These are phyloP conservation scores for Illadopsis cleaveri DNA, from an alignment of 2,113 vertebrate species.

Conservation along the genomic window DNA sequence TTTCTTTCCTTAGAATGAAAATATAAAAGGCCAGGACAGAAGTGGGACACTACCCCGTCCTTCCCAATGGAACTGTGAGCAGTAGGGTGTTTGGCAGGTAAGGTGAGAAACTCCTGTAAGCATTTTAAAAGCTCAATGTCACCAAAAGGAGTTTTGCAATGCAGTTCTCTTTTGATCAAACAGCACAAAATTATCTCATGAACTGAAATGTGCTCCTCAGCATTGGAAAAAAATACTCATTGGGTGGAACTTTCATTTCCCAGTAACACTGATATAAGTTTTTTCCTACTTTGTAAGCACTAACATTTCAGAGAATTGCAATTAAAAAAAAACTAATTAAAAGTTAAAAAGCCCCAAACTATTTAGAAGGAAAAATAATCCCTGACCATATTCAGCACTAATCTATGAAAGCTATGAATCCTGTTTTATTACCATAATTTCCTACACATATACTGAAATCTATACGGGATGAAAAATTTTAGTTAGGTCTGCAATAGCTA, in stretches of 20 bases:
- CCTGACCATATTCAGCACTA: not conserved
- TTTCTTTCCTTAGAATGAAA: not conserved
- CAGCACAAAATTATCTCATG: not conserved
- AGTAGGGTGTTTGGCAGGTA: not conserved
- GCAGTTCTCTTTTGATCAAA: not conserved
- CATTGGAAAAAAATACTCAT: conserved; percentile 7
- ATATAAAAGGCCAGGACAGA: not conserved
- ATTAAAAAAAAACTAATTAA: not conserved
- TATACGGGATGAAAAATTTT: not conserved
- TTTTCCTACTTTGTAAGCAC: not conserved
- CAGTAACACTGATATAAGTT: not conserved
- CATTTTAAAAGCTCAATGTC: not conserved
- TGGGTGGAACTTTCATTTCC: conserved; percentile 15
- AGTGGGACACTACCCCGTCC: not conserved
- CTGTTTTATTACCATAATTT: not conserved
- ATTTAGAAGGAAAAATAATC: not conserved
- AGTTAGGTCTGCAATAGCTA: not conserved
- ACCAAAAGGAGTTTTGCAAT: not conserved
- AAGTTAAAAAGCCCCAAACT: not conserved
- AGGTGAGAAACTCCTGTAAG: not conserved
- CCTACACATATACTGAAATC: not conserved
- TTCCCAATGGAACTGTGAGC: not conserved
- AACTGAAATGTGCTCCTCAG: not conserved
- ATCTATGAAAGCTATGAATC: not conserved
- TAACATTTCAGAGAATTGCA: not conserved